These are phyloP conservation scores for Pycnomerus fuliginosus DNA, from an alignment of 2,888 invertebrate species.

Conservation along the genomic window DNA sequence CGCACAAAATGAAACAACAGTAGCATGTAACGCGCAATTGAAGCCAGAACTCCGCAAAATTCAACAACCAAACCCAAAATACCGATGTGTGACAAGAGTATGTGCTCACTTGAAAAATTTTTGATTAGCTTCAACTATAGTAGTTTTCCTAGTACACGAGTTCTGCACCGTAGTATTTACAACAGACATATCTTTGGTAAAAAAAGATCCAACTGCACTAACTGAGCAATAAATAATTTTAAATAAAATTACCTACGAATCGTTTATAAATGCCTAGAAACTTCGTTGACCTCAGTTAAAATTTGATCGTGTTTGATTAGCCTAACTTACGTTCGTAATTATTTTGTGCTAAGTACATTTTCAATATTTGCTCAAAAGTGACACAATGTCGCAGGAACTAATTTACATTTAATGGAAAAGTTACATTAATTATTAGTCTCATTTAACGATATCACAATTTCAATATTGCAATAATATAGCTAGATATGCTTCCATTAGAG, in stretches of 20 bases:
- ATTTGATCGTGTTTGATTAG: constrained; percentile 36
- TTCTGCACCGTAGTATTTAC: constrained; percentile 45
- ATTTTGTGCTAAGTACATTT: constrained; percentile 51
- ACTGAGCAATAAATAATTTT: constrained; percentile 47
- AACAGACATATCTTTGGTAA: constrained; percentile 49
- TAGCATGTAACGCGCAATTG: constrained; percentile 17
- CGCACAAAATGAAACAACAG: constrained; percentile 8
- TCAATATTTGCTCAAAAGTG: constrained; percentile 26
- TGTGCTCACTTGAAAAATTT: constrained; percentile 47
- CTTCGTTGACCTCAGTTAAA: constrained; percentile 41
- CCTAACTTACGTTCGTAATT: constrained; percentile 36
- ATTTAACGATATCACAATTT: constrained; percentile 55
- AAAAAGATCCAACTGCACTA: constrained; percentile 46
- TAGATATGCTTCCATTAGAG: constrained; percentile 51
- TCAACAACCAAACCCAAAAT: constrained; percentile 26
- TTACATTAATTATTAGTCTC: constrained; percentile 52
- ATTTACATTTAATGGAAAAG: constrained; percentile 50
- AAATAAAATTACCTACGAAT: constrained; percentile 30
- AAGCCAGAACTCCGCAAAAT: constrained; percentile 8
- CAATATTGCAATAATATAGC: constrained; percentile 54
- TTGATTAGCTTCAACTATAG: constrained; percentile 26
- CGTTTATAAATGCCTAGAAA: constrained; percentile 34
- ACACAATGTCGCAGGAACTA: constrained; percentile 44
- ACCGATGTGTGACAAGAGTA: constrained; percentile 48
- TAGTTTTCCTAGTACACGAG: constrained; percentile 42